phyloP scores from a whole-genome alignment of 2,797 vertebrate species.

The Centroberyx gerrardi region DNA sequence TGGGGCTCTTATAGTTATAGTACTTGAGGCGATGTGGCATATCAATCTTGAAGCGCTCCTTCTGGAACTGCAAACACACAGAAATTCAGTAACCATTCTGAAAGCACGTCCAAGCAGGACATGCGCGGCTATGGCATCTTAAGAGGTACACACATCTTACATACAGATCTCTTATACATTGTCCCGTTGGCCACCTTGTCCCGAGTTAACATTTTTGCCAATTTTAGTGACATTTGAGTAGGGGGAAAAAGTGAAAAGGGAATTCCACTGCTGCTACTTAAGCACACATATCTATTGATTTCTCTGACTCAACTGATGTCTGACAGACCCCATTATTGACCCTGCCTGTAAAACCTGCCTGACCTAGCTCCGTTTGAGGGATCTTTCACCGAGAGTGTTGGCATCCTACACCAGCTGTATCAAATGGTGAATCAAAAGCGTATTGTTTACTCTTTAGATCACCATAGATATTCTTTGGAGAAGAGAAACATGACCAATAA shows the following conservation, averaged over 20 bases:
- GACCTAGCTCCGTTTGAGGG: background rate
- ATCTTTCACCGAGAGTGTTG: background rate
- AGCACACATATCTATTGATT: constrained; percentile 2
- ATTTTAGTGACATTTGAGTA: constrained; percentile 1
- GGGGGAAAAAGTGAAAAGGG: background rate
- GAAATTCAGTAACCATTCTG: constrained; percentile 8
- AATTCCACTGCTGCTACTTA: background rate
- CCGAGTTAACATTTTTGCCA: background rate
- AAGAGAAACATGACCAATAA: background rate
- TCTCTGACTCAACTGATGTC: background rate
- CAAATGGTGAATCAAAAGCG: background rate
- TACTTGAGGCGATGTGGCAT: constrained; percentile 97
- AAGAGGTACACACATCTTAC: too few species aligned
- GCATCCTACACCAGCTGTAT: background rate
- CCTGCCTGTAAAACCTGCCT: background rate
- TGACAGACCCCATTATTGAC: background rate
- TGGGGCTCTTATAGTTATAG: constrained; percentile 97
- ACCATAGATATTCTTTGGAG: too few species aligned
- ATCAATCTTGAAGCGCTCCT: constrained; percentile 98
- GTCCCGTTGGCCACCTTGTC: too few species aligned
- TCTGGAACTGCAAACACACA: constrained; percentile 91
- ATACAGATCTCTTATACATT: too few species aligned
- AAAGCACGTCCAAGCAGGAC: too few species aligned
- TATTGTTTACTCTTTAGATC: background rate
- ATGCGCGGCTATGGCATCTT: background rate